Evolutionary conservation across 2,113 vertebrate genomes (phyloP), one percentile per base, ranked within the genome.

Genomic region (Crocuta crocuta): DNA sequence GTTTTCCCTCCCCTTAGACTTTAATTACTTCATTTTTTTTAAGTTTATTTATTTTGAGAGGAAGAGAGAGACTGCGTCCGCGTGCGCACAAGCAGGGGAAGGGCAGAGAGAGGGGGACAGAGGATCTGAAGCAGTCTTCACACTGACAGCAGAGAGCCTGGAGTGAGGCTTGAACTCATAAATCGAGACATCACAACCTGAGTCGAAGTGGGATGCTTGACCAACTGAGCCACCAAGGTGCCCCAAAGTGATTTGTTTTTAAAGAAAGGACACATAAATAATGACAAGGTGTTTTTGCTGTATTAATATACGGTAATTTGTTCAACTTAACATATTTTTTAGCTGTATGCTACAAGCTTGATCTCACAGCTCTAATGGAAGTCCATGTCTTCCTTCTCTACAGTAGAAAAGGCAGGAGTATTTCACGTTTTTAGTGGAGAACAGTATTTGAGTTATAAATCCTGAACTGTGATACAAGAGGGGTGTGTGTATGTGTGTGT

Each of bases 201-300:
- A 61, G 58, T 61, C 58, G 21, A 61, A 61, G 58, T 23, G 21
- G 21, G 58, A 23, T 9, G 58, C 58, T 24, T 61, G 58, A 61
- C 58, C 21, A 21, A 61, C 58, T 61, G 58, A 61, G 58, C 21
- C 58, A 61, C 58, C 58, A 8, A 9, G 58, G 21, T 2, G 21
- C 58, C 58, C 58, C 58, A 61, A 45, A n/a, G 23, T 70, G n/a
- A 50, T 63, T 92, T 68, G 26, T 63, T 9, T 86, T 45, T 88
- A 93, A 93, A 94, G 92, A 88, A 95, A 74, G 31, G 12, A 91
- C 61, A 8, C 35, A 23, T 65, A 74, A 45, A 63, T 39, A 94
- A 93, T 63, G 84, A 63, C 45, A 86, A 86, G 76, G 43, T 79
- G 23, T 83, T 55, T 90, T 85, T 80, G 15, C 70, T 88, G 26